Conservation (phyloP, 2,888 invertebrate genomes). For the Linyphia triangularis region DNA sequence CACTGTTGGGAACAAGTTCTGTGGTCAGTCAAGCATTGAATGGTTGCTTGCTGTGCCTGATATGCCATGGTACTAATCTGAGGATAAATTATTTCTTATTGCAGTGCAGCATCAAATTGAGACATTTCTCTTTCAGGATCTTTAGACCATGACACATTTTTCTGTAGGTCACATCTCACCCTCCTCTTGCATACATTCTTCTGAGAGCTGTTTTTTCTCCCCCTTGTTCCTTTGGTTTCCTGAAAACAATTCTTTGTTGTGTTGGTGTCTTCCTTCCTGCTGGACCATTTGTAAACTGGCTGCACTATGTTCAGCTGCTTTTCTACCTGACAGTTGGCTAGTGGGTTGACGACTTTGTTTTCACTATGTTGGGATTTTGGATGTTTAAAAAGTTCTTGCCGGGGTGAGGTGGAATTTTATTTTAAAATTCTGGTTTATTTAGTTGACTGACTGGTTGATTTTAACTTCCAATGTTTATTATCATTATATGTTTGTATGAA, state of each 20-base stretch:
- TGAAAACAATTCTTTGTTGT: conserved; percentile 23
- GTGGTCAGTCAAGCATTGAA: conserved; percentile 64
- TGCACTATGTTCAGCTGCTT: not conserved
- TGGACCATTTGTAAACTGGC: not conserved
- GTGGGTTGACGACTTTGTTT: not conserved
- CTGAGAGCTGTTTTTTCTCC: not conserved
- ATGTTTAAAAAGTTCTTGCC: not conserved
- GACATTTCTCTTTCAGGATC: conserved; percentile 54
- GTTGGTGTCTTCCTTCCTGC: conserved; percentile 8
- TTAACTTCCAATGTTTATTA: not conserved
- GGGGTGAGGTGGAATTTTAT: conserved; percentile 1
- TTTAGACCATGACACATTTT: conserved; percentile 69
- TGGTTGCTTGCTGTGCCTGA: conserved; percentile 50
- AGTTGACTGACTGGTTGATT: too few species aligned
- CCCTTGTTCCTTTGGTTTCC: not conserved
- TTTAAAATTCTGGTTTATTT: too few species aligned
- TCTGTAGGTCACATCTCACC: conserved; percentile 63
- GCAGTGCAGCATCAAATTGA: conserved; percentile 56
- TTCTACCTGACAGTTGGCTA: not conserved
- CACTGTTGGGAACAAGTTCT: conserved; percentile 17
- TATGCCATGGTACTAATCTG: conserved; percentile 57
- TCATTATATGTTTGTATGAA: not conserved
- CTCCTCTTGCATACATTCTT: conserved; percentile 5
- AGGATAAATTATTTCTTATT: conserved; percentile 54
- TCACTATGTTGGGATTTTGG: not conserved